Evolutionary conservation across 1,140 invertebrate species (phyloP).

Genomic region (Brachystomella parvula): DNA sequence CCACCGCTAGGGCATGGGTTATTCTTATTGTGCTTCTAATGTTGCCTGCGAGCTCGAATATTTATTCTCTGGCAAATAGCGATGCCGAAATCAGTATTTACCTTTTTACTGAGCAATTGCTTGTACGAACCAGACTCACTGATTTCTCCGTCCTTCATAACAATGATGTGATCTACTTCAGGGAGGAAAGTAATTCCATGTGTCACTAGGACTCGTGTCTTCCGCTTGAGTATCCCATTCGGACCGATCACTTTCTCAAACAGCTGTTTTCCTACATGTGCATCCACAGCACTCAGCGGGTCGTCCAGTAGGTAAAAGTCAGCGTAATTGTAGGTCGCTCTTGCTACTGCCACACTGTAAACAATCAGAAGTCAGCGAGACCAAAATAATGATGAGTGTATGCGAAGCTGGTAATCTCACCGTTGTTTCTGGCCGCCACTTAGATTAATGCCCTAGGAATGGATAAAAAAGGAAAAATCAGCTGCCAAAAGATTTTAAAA

Average conservation of each 20-base stretch:
- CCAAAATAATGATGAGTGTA: too few relatives aligned
- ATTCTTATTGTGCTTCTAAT: not conserved
- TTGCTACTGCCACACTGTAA: too few relatives aligned
- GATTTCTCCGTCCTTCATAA: constrained; percentile 46
- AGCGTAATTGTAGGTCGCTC: constrained; percentile 52
- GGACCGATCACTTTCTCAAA: constrained; percentile 51
- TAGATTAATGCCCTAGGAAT: constrained; percentile 51
- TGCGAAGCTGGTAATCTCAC: constrained; percentile 53
- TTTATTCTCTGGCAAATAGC: not conserved
- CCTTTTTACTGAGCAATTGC: constrained; percentile 40
- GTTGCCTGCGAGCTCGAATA: constrained; percentile 14
- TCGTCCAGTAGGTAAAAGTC: constrained; percentile 56
- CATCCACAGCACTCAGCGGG: constrained; percentile 53
- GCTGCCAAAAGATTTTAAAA: not conserved
- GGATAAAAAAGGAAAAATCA: too few relatives aligned
- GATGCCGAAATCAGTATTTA: constrained; percentile 35
- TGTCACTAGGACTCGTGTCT: constrained; percentile 47
- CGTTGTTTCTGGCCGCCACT: constrained; percentile 59
- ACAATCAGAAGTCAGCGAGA: too few relatives aligned
- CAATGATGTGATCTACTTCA: constrained; percentile 48
- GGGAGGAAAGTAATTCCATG: constrained; percentile 48
- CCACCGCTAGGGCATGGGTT: too few relatives aligned
- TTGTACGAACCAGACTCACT: constrained; percentile 46
- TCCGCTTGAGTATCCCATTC: constrained; percentile 44
- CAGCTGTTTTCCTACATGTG: constrained; percentile 50